Base-by-base conservation (phyloP, 2,113 vertebrate species). In the Rhineura floridana region DNA sequence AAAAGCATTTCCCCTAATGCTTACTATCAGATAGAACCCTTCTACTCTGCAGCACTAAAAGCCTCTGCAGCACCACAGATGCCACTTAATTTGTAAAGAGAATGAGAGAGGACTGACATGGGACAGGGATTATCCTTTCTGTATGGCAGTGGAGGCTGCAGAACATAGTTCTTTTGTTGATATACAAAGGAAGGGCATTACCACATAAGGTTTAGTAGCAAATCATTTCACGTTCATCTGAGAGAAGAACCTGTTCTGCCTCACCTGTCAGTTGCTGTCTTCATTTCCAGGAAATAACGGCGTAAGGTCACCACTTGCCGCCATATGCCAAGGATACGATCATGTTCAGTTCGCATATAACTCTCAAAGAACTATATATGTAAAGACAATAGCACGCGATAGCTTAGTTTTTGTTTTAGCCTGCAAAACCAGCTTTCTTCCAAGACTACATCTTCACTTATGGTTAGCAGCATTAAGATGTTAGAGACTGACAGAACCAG, bases 201-300 rank as follows among this genome's bases (percentile, higher is more conserved):
- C 10, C n/a, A 55, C 77, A 87, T 55, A 39, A 13, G 17, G 62
- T 70, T 87, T 78, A 70, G 44, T 10, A 55, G 63, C 11, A 79
- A 21, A 44, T 23, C 4, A 81, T 42, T 72, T 87, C 50, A 59
- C 36, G 42, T 39, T 39, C 36, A 59, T 55, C 28, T 33, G 30
- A 87, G 4, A 63, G 44, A 73, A 63, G 12, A 0, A 0, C 46
- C 72, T n/a, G 1, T n/a, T 6, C 4, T 15, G 52, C 85, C 96
- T 96, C 70, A 98, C 98, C 98, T 97, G 96, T 98, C 98, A 1
- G 97, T 98, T 81, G 98, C 98, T 0, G 97, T 98, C 92, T 98
- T 99, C 91, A 99, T 94, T 0, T 97, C 96, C 94, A 97, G 94
- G 82, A 98, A 99, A 30, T 97, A 96, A 15, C 96, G 92, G 76